Evolutionary conservation across 2,113 vertebrate species (phyloP).

Genomic region (Microtus ochrogaster): DNA sequence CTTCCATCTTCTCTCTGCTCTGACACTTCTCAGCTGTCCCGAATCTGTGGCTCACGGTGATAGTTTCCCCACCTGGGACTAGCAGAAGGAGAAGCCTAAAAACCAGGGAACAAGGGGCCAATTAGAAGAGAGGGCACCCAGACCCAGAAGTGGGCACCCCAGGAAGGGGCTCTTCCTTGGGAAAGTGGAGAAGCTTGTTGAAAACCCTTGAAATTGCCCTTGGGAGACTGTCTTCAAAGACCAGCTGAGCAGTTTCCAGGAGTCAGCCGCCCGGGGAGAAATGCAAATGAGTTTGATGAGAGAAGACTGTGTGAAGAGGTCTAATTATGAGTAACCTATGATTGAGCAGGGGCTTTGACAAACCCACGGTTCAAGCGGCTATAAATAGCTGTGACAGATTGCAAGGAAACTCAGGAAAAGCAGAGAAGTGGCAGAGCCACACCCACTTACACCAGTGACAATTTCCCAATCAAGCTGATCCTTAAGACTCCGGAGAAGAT

Average conservation of each 20-base stretch:
- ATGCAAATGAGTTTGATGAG: background rate
- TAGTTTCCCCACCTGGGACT: background rate
- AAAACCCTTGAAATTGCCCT: background rate
- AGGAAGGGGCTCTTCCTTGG: background rate
- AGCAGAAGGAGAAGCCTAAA: background rate
- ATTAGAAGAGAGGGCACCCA: background rate
- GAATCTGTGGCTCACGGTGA: background rate
- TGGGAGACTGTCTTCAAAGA: conserved; percentile 6
- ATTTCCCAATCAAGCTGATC: background rate
- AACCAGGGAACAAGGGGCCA: background rate
- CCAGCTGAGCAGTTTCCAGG: background rate
- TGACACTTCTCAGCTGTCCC: background rate
- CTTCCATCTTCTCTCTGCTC: background rate
- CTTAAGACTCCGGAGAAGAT: background rate
- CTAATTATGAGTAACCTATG: conserved; percentile 32
- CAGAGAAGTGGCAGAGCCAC: background rate
- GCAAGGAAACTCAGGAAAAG: background rate
- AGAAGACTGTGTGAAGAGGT: background rate
- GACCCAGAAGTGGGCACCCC: background rate
- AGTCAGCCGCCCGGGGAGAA: conserved; percentile 13
- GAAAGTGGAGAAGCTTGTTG: background rate
- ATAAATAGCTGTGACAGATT: background rate
- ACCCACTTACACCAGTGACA: background rate
- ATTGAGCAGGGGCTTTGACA: background rate
- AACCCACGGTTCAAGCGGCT: background rate